Percentiles rank a stretch among this genome's conserved stretches.
Evolutionary conservation across 2,797 vertebrate genomes (phyloP).

Genomic region (Ctenochaetus hawaiiensis): DNA sequence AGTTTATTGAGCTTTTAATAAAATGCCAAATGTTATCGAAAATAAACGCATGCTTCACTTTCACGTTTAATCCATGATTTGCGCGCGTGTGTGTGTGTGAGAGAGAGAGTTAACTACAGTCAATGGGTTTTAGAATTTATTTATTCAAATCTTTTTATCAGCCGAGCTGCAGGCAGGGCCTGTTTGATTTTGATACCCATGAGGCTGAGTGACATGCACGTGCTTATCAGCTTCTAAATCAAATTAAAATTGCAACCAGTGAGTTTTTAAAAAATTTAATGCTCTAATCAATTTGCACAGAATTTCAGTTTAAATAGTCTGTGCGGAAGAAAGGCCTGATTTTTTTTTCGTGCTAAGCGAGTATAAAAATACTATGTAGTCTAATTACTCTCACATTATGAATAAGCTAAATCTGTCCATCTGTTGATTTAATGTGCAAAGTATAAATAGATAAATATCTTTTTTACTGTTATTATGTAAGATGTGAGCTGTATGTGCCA

Average conservation of each 20-base stretch:
- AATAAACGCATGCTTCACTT: slow-evolving; percentile 16
- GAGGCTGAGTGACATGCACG: slow-evolving; percentile 41
- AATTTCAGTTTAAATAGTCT: neutral
- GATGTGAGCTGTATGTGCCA: slow-evolving; percentile 26
- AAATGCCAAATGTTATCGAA: neutral
- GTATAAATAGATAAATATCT: neutral
- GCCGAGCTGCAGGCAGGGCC: slow-evolving; percentile 63
- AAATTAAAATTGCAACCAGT: slow-evolving; percentile 40
- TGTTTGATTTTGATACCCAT: slow-evolving; percentile 59
- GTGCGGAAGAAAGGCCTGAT: neutral
- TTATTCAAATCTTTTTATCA: slow-evolving; percentile 82
- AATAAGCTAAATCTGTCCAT: neutral
- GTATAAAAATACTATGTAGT: neutral
- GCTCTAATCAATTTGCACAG: too few species aligned
- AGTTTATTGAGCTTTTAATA: neutral
- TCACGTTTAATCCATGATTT: neutral
- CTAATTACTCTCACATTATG: neutral
- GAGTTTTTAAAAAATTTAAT: neutral
- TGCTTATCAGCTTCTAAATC: slow-evolving; percentile 64
- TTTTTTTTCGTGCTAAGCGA: slow-evolving; percentile 4
- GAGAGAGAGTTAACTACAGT: slow-evolving; percentile 1
- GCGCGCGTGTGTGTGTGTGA: too few species aligned
- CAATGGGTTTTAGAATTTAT: slow-evolving; percentile 40
- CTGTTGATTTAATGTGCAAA: neutral
- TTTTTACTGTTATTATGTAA: slow-evolving; percentile 51